A percentile compares a stretch with the other conserved stretches of the same genome.
phyloP scores from a whole-genome alignment of 2,888 invertebrate species.

The Athalia circularis region DNA sequence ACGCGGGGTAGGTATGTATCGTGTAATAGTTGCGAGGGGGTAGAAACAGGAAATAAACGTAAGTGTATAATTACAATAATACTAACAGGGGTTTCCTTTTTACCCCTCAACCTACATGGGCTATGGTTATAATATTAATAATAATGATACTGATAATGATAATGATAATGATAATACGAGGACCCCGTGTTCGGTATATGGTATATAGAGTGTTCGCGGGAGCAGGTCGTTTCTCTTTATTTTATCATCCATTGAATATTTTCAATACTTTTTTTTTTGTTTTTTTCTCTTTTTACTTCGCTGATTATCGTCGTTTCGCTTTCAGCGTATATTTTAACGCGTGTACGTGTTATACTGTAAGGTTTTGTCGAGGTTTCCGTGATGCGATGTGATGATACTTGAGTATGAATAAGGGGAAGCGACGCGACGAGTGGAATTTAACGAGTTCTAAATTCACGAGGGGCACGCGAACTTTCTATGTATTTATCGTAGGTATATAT shows the following conservation, averaged over 20 bases:
- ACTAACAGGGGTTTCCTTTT: conserved; percentile 65
- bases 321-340: neutral
- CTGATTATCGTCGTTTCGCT: neutral
- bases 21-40: conserved; percentile 59
- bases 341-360: neutral
- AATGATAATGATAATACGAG: neutral
- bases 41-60: conserved; percentile 73
- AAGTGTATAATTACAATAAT: conserved; percentile 74
- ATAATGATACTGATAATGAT: no score
- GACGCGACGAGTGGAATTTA: conserved; percentile 61
- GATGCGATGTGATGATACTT: neutral
- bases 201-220: no score
- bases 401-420: conserved; percentile 40
- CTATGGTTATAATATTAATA: no score
- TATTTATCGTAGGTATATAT: neutral
- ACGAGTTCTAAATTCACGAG: conserved; percentile 66
- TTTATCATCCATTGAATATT: neutral
- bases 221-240: neutral
- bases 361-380: conserved; percentile 22
- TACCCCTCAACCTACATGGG: neutral
- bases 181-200: neutral
- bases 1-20: conserved; percentile 40
- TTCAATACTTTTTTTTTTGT: neutral
- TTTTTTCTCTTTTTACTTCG: neutral
- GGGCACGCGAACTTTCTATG: conserved; percentile 31